Evolutionary conservation across 2,888 invertebrate genomes (phyloP), one percentile per base, ranked within the genome.

Genomic region (Meteorus cinctellus): DNA sequence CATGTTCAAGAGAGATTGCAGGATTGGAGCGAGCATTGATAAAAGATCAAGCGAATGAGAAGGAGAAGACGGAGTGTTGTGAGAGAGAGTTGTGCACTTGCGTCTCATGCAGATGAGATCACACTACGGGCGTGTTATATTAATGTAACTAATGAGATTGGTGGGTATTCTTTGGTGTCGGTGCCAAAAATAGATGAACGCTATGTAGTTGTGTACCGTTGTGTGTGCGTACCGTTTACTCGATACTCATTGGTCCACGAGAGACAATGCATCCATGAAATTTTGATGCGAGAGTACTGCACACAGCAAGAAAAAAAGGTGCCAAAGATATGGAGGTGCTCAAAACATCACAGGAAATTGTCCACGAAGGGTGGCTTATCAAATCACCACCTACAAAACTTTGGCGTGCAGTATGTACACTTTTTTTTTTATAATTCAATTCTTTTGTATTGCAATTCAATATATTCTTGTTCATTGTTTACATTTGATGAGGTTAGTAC

Each of bases 371-470:
- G 80, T 98, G 97, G 97, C 92, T 98, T 85, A 97, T 96, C 78
- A 98, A 98, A 92, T 98, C 98, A 77, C 98, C 98, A 83, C 98
- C 98, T 77, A 94, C 96, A 77, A 97, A 96, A 91, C 94, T 97
- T 88, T 97, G 96, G 94, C 94, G 96, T 93, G 97, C 97, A 90
- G 98, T 98, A 92, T 95, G 96, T 94, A 81, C 65, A 31, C 36
- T 63, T 55, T 70, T 62, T 69, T 36, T 73, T 60, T 63, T 55
- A 69, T 65, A 66, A 14, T 75, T 67, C 55, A 14, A 31, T 63
- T 55, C 27, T 55, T 27, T 66, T 51, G 51, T 60, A 45, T 14
- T 48, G 14, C 48, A 36, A 41, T 71, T 14, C 51, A 10, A 55
- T 12, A 60, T 41, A 70, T 63, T 67, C n/a, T 48, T 77, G 79